These are phyloP conservation scores for Hanleya hanleyi DNA, from an alignment of 2,888 invertebrate genomes.

Conservation along the genomic window DNA sequence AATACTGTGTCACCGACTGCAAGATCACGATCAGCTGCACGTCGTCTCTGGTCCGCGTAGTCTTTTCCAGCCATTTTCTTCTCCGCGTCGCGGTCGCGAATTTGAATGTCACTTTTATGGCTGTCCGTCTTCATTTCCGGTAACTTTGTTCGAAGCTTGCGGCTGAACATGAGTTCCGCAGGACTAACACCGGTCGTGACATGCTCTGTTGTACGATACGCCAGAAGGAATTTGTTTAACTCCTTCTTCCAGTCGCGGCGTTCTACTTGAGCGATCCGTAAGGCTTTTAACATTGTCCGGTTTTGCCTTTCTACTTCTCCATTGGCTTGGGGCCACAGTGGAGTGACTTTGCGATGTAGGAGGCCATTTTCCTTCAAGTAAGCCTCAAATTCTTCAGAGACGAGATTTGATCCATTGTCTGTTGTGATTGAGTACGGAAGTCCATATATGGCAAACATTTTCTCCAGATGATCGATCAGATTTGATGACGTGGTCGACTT, in stretches of 20 bases:
- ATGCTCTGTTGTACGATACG: constrained; percentile 29
- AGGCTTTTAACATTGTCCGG: constrained; percentile 19
- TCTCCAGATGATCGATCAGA: constrained; percentile 13
- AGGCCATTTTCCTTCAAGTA: too few relatives aligned
- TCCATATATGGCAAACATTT: constrained; percentile 21
- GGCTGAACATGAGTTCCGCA: constrained; percentile 24
- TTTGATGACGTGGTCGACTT: constrained; percentile 17
- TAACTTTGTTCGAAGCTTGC: constrained; percentile 30
- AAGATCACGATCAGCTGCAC: constrained; percentile 1
- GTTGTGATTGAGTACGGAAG: constrained; percentile 17
- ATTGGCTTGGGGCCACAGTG: constrained; percentile 27
- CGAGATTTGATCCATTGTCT: constrained; percentile 20
- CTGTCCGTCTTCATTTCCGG: constrained; percentile 8
- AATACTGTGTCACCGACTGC: background rate
- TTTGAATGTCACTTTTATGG: too few relatives aligned
- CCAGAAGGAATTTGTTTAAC: constrained; percentile 18
- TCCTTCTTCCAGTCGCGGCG: constrained; percentile 20
- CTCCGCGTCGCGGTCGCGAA: constrained; percentile 12
- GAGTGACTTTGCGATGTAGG: too few relatives aligned
- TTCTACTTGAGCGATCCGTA: constrained; percentile 28
- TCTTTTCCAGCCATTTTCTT: constrained; percentile 16
- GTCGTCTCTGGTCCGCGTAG: constrained; percentile 16
- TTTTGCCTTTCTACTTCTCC: constrained; percentile 30
- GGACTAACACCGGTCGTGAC: constrained; percentile 28
- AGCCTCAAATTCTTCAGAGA: constrained; percentile 3